These are phyloP conservation scores for Orussus abietinus DNA, from an alignment of 1,140 invertebrate species.

Conservation along the genomic window DNA sequence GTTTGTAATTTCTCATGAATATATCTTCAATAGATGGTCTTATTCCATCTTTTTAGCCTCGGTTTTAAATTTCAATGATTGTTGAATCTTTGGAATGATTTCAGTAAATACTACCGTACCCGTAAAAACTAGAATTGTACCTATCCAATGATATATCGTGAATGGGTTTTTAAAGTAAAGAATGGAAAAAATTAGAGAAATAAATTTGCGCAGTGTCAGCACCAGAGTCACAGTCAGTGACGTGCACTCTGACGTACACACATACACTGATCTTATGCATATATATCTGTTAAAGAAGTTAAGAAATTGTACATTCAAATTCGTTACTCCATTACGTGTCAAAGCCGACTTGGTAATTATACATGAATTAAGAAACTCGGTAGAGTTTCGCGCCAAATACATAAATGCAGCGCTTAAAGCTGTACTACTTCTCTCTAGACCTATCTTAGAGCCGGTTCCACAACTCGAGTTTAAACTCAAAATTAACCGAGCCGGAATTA, in stretches of 20 bases:
- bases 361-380: no score
- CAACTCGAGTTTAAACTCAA: no score
- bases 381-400: no score
- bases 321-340: no score
- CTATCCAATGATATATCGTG: conserved; percentile 88
- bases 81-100: conserved; percentile 48
- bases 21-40: no score
- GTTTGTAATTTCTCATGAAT: no score
- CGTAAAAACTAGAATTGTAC: conserved; percentile 84
- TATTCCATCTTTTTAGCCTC: conserved; percentile 32
- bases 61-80: conserved; percentile 14
- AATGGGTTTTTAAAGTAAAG: conserved; percentile 94
- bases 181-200: conserved; percentile 92
- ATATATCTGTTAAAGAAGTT: conserved; percentile 67
- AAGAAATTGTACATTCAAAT: conserved; percentile 16
- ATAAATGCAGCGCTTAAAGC: no score
- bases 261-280: conserved; percentile 93
- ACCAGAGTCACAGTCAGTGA: conserved; percentile 95
- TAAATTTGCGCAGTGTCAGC: conserved; percentile 92
- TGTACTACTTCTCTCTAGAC: no score
- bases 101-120: conserved; percentile 93
- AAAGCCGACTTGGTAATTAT: no score
- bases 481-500: no score
- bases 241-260: conserved; percentile 88
- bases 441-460: no score